Percentiles rank a stretch among this genome's conserved stretches.
These are phyloP conservation scores for Gallinago undulata DNA, from an alignment of 2,113 vertebrate species.

Conservation along the genomic window DNA sequence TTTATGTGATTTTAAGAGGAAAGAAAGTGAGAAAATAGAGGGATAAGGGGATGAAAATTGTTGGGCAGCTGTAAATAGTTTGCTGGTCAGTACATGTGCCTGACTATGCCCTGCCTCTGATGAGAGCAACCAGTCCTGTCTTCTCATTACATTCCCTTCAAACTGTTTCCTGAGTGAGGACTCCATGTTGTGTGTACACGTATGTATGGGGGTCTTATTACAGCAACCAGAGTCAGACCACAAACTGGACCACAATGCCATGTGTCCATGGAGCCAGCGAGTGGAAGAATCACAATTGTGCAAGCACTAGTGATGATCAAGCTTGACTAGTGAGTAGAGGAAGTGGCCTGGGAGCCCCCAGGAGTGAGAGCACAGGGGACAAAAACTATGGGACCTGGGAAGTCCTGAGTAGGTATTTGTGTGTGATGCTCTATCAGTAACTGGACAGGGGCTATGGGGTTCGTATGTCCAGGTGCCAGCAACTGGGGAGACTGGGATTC, in stretches of 20 bases:
- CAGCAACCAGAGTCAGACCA: neutral
- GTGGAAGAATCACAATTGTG: neutral
- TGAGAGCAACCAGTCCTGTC: neutral
- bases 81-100: neutral
- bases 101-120: neutral
- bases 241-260: neutral
- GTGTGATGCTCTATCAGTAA: neutral
- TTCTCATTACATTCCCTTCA: neutral
- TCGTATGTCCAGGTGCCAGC: neutral
- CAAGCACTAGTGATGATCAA: neutral
- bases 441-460: neutral
- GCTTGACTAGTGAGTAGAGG: neutral
- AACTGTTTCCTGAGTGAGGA: neutral
- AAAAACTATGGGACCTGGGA: neutral
- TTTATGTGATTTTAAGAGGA: neutral
- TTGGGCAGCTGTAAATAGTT: neutral
- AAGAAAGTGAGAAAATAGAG: neutral
- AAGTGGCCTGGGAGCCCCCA: neutral
- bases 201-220: neutral
- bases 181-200: neutral
- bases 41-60: neutral
- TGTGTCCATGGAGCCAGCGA: accelerated
- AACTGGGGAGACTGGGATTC: neutral
- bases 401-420: neutral
- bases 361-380: neutral